Conservation (phyloP, 2,888 invertebrate genomes). For the Alsophila aescularia region DNA sequence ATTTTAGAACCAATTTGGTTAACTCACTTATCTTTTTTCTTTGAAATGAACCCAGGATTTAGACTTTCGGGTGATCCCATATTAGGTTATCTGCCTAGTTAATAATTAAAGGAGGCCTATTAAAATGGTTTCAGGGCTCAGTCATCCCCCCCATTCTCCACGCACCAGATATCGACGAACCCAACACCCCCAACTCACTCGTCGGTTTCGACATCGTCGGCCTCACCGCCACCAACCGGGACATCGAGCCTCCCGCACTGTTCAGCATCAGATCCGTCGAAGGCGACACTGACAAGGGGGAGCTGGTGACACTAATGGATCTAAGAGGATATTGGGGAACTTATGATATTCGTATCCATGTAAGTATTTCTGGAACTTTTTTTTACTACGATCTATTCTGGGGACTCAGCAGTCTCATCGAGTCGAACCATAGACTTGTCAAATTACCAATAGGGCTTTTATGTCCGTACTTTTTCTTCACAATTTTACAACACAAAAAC, state of each 20-base stretch:
- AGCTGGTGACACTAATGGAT: slow-evolving; percentile 69
- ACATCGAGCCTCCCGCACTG: slow-evolving; percentile 56
- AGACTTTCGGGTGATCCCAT: too few species aligned
- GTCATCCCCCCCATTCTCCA: slow-evolving; percentile 60
- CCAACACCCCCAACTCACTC: slow-evolving; percentile 78
- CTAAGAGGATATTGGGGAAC: slow-evolving; percentile 84
- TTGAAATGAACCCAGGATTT: too few species aligned
- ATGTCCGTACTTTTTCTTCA: too few species aligned
- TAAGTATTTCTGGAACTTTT: slow-evolving; percentile 46
- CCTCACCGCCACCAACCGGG: slow-evolving; percentile 54
- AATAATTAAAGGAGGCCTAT: background rate
- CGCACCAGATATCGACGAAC: slow-evolving; percentile 83
- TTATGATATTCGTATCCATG: slow-evolving; percentile 79
- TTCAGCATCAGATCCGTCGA: slow-evolving; percentile 63
- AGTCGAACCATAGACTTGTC: too few species aligned
- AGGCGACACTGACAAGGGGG: slow-evolving; percentile 67
- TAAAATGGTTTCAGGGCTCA: slow-evolving; percentile 56
- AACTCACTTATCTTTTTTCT: too few species aligned
- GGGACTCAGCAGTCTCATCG: too few species aligned
- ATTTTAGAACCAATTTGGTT: too few species aligned
- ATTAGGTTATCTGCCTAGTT: too few species aligned
- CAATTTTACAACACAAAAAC: too few species aligned
- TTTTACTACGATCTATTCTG: too few species aligned
- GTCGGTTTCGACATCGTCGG: slow-evolving; percentile 77
- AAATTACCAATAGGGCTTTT: too few species aligned